These are phyloP conservation scores for Zosterops pallidus DNA, from an alignment of 2,113 vertebrate genomes.

Conservation along the genomic window DNA sequence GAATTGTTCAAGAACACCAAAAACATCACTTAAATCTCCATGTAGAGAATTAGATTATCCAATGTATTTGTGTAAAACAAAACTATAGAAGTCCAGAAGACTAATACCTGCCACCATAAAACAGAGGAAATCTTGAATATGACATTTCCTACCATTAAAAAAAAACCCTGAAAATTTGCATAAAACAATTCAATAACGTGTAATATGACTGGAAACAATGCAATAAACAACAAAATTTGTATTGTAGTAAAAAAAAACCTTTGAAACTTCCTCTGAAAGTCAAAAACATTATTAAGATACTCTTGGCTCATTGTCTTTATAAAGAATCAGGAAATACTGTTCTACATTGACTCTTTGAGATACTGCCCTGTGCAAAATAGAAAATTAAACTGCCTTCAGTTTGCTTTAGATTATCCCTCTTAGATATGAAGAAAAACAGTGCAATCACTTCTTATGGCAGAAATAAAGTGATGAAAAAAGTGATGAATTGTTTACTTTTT, in stretches of 20 bases:
- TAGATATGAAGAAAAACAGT: constrained; percentile 22
- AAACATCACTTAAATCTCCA: background rate
- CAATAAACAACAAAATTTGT: background rate
- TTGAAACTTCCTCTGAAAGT: background rate
- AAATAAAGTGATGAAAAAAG: constrained; percentile 38
- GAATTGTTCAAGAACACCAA: background rate
- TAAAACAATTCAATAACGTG: background rate
- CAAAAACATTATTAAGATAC: background rate
- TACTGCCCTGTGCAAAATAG: constrained; percentile 21
- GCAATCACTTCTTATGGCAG: constrained; percentile 16
- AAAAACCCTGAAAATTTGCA: background rate
- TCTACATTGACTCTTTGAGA: constrained; percentile 10
- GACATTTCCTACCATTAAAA: background rate
- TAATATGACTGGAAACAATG: background rate
- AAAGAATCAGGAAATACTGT: constrained; percentile 9
- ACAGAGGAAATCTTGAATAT: background rate
- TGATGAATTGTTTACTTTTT: background rate
- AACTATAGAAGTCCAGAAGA: background rate
- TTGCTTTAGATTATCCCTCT: constrained; percentile 40
- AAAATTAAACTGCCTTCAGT: constrained; percentile 54
- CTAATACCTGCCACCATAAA: background rate
- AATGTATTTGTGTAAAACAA: background rate
- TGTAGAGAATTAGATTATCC: background rate
- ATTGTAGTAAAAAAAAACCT: background rate
- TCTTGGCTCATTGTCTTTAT: background rate